Evolutionary conservation across 1,140 invertebrate genomes (phyloP), one percentile per base, ranked within the genome.

Genomic region (Saxidomus purpurata): DNA sequence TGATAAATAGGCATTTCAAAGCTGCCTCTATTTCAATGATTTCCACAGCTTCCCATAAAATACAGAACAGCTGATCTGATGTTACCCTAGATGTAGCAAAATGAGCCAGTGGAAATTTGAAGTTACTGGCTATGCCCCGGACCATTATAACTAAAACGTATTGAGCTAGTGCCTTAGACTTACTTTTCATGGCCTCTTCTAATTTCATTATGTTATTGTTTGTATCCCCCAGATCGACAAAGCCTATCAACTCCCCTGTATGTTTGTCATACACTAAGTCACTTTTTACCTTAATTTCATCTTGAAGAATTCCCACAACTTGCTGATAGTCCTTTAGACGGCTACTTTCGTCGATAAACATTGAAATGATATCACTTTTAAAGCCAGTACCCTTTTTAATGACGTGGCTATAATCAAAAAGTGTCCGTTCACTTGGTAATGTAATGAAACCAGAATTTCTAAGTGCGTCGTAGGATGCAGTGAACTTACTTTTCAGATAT

Each of bases 181-280:
- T 15, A 9, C 6, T 8, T 3, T 55, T 55, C 11, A 22, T 67
- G 15, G 6, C 4, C 38, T 71, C 67, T 0, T 15, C 11, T 22
- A 38, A 2, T 6, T 38, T 34, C 31, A 86, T 43, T 1, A 91
- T 74, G 15, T 84, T 17, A 61, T 92, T 89, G 0, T 63, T 84
- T 22, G 82, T 38, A 13, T 15, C 38, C 11, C 81, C 91, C n/a
- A 87, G n/a, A 76, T 91, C 49, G 28, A 52, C 55, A 40, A 71
- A 91, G 1, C 89, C 91, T 22, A 91, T 87, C 3, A 92, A 71
- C 61, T 92, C 84, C 63, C 87, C 90, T 40, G 89, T 43, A 67
- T 90, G 67, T 67, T 91, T 91, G 49, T 91, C 89, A 85, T 90
- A 91, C 1, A 92, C 88, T 25, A 91, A 43, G 47, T 92, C 90